Base-by-base conservation (phyloP, 2,113 vertebrate genomes). In the Brienomyrus brachyistius region DNA sequence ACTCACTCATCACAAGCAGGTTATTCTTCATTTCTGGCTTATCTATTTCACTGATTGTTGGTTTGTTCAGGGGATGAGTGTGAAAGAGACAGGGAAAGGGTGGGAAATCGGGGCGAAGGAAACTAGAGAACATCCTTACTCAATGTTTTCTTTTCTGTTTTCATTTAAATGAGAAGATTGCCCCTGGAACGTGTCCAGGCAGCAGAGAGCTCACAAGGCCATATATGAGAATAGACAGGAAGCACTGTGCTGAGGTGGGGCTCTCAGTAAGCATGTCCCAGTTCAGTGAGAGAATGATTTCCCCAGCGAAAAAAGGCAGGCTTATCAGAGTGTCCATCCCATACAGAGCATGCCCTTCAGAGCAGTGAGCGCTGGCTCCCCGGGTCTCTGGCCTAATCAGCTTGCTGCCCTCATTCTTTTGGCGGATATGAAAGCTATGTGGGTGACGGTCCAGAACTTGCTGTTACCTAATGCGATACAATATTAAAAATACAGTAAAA, bases 221-320 rank as follows among this genome's bases (percentile, higher is more conserved):
- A 48, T 27, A 85, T 48, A 85, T 85, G 82, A 27, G 43, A n/a
- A 50, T 48, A 50, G 47, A 27, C 45, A 27, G 23, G 48, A 47
- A 51, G 47, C 47, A 51, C 83, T 48, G 83, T 47, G 43, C 83
- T 27, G 45, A 86, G n/a, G 7, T 17, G n/a, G 5, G 3, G 45
- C 47, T 48, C 83, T 85, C 23, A 27, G 47, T 4, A 51, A 86
- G 62, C 27, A 70, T 11, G 62, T 80, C 74, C 83, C 83, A 27
- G 83, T 86, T 86, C 45, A 31, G 45, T 84, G 82, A n/a, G 40
- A 84, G 45, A 51, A 86, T 51, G 47, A 84, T 84, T 84, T 48
- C 82, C 82, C 82, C 40, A 48, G 47, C 15, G 82, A 84, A 84
- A 48, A 48, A 48, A 84, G 43, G 45, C 40, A 84, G 47, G 45